phyloP scores from a whole-genome alignment of 2,888 invertebrate species.

The Callimorpha dominula region DNA sequence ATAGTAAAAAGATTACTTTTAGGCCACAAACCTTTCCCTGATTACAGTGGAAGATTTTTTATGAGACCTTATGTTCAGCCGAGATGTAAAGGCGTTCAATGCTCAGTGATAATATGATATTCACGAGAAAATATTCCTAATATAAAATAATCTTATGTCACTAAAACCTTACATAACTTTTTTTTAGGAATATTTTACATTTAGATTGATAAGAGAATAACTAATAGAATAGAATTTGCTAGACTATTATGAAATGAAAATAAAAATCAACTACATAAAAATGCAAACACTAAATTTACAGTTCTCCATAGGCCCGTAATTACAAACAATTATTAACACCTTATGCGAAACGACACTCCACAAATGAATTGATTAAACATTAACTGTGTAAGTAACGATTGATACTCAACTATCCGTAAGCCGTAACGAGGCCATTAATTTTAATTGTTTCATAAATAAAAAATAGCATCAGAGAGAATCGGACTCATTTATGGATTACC shows the following conservation, averaged over 20 bases:
- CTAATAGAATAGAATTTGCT: no score
- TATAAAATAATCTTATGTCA: no score
- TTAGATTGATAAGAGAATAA: no score
- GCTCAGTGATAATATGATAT: no score
- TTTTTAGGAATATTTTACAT: no score
- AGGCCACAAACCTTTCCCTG: neutral
- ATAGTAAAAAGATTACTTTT: neutral
- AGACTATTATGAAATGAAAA: no score
- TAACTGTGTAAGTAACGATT: conserved; percentile 37
- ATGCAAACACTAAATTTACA: neutral
- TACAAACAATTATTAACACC: neutral
- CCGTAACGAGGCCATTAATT: conserved; percentile 47
- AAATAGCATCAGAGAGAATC: conserved; percentile 37
- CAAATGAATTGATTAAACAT: conserved; percentile 19
- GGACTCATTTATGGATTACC: conserved; percentile 51
- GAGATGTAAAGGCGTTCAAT: neutral
- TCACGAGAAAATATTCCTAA: no score
- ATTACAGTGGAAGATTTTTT: neutral
- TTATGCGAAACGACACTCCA: conserved; percentile 5
- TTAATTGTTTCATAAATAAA: conserved; percentile 55
- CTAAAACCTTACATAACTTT: neutral
- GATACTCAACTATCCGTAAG: conserved; percentile 40
- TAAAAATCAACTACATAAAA: neutral
- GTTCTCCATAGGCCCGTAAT: neutral
- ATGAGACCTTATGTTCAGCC: neutral